Conservation (phyloP, 2,797 vertebrate species). For the Natrix natrix region DNA sequence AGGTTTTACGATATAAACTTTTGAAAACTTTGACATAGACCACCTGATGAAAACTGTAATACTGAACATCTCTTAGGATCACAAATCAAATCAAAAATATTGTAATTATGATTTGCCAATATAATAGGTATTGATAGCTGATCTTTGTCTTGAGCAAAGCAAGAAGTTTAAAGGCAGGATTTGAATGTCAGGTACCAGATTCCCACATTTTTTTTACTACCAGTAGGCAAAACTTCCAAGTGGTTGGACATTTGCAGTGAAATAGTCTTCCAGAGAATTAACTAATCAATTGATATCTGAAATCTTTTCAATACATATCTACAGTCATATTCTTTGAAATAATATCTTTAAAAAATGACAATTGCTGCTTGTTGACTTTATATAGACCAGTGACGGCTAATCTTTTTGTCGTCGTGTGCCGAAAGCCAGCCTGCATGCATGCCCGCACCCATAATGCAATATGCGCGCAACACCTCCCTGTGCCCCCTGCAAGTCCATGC, state of each 20-base stretch:
- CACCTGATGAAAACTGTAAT: background rate
- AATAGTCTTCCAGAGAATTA: background rate
- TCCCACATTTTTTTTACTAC: background rate
- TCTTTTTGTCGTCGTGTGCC: too few relatives aligned
- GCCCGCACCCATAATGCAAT: too few relatives aligned
- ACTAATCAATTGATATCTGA: background rate
- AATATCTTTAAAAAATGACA: background rate
- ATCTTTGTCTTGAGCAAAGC: background rate
- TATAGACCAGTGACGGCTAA: background rate
- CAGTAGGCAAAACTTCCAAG: background rate
- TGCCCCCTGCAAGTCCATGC: too few relatives aligned
- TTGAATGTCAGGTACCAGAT: background rate
- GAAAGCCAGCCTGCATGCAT: too few relatives aligned
- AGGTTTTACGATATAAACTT: background rate
- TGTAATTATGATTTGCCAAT: background rate
- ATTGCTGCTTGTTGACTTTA: background rate
- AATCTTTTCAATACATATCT: background rate
- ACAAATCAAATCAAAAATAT: background rate
- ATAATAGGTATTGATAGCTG: background rate
- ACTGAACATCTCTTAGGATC: background rate
- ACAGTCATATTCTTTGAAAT: background rate
- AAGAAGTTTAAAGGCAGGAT: background rate
- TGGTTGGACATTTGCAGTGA: background rate
- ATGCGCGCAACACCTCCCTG: too few relatives aligned
- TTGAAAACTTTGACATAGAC: background rate